Base-by-base conservation (phyloP, 2,113 vertebrate genomes). In the Larimichthys polyactis region DNA sequence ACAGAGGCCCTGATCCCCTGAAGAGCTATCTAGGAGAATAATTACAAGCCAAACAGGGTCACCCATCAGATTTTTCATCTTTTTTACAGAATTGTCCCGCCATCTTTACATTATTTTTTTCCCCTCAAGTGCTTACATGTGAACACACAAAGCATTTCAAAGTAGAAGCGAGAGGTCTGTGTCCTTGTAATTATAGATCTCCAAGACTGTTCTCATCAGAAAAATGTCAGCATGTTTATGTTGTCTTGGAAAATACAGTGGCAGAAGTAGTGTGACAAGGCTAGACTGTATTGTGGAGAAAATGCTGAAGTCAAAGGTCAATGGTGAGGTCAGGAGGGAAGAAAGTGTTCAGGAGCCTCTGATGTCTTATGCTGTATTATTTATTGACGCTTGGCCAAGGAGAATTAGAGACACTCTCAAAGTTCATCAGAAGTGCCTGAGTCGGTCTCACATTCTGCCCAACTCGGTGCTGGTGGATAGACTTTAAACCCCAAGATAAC, bases 1-100 rank as follows among this genome's bases (percentile, higher is more conserved):
- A 20, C 72, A 75, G 52, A 65, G 55, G 40, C 64, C 69, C 4
- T 19, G 32, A 74, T 70, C 77, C 8, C 65, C 24, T 22, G 11
- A 71, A 62, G 49, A 71, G 51, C 58, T 73, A 24, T 65, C 22
- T 46, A 48, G 9, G 9, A 52, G 40, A 82, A 77, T 71, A 80
- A 77, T 82, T 82, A 68, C 29, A 46, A 67, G 36, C 10, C 32
- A 48, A 58, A 62, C 22, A 24, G 24, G 75, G 72, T 71, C 48
- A 71, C 32, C 55, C 58, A 36, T 65, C 44, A 60, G n/a, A 67
- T 57, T n/a, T 9, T 63, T 68, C 0, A 71, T 76, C 46, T 60
- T 66, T 51, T 69, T 44, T 24, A 54, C 9, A 52, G 16, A 54
- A 67, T 58, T 32, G 4, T 72, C 62, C 27, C 22, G 1, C 9